phyloP scores from a whole-genome alignment of 2,113 vertebrate genomes.

The Saimiri boliviensis region DNA sequence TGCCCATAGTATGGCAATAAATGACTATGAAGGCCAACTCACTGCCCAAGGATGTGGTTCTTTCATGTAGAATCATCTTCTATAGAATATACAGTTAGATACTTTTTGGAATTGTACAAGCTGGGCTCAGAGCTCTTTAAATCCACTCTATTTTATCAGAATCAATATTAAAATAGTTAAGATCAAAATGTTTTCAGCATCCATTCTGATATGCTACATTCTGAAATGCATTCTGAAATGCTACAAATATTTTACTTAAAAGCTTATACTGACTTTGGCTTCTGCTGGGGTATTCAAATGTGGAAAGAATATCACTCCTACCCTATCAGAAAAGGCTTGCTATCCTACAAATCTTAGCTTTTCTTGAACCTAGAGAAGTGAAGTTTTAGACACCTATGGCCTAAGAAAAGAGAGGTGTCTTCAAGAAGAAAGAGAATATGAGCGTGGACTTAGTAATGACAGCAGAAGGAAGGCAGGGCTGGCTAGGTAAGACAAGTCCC shows the following conservation, averaged over 20 bases:
- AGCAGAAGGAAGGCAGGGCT: neutral
- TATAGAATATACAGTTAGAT: neutral
- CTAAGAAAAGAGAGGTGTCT: neutral
- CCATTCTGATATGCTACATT: neutral
- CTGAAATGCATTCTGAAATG: too few relatives aligned
- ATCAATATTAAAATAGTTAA: slow-evolving; percentile 23
- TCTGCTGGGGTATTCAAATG: neutral
- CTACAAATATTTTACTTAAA: neutral
- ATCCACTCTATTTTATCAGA: neutral
- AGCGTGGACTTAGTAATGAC: neutral
- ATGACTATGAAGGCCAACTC: neutral
- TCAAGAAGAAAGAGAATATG: neutral
- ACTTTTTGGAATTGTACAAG: neutral
- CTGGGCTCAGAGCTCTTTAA: neutral
- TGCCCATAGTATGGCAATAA: slow-evolving; percentile 10
- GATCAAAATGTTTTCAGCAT: slow-evolving; percentile 21
- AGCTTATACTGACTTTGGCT: neutral
- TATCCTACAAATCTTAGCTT: neutral
- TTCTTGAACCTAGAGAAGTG: neutral
- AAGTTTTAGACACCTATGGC: neutral
- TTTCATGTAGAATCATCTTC: slow-evolving; percentile 25
- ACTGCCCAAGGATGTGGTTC: neutral
- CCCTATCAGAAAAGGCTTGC: neutral
- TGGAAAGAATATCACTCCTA: neutral
- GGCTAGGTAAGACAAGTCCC: neutral